Percentiles rank a stretch among this genome's conserved stretches.
Evolutionary conservation across 2,888 invertebrate species (phyloP).

Genomic region (Scaptomyza tumidula): DNA sequence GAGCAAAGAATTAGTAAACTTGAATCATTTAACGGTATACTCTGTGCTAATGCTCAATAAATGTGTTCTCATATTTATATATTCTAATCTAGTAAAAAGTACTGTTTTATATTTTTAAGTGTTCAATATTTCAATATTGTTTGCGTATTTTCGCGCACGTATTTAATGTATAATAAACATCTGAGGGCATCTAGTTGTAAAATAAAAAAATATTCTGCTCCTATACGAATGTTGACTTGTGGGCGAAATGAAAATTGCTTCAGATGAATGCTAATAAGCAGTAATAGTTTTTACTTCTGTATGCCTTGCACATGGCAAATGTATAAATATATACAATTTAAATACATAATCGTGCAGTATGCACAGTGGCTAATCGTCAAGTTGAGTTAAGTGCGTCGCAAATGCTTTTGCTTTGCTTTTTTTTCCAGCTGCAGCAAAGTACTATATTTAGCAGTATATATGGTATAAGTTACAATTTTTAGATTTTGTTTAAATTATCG

Average conservation of each 20-base stretch:
- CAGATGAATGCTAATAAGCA: constrained; percentile 40
- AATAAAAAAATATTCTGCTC: background rate
- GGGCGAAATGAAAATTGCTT: constrained; percentile 43
- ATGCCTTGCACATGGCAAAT: constrained; percentile 51
- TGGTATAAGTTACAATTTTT: constrained; percentile 34
- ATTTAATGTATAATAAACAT: background rate
- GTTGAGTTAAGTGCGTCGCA: constrained; percentile 19
- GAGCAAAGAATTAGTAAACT: too few relatives aligned
- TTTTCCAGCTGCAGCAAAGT: constrained; percentile 22
- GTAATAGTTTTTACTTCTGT: constrained; percentile 18
- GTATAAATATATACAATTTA: constrained; percentile 11
- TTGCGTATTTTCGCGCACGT: constrained; percentile 9
- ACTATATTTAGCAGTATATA: background rate
- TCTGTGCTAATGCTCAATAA: background rate
- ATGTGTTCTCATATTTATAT: background rate
- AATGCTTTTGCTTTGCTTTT: constrained; percentile 42
- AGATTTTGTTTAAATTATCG: constrained; percentile 25
- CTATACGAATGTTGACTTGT: constrained; percentile 24
- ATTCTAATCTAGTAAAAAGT: background rate
- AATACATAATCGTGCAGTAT: constrained; percentile 27
- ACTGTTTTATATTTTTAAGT: background rate
- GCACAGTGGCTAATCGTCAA: constrained; percentile 40
- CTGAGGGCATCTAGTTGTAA: background rate
- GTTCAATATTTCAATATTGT: background rate
- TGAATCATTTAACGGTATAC: too few relatives aligned